Base-by-base conservation (phyloP, 1,140 invertebrate species). In the Pogonognathellus flavescens region DNA sequence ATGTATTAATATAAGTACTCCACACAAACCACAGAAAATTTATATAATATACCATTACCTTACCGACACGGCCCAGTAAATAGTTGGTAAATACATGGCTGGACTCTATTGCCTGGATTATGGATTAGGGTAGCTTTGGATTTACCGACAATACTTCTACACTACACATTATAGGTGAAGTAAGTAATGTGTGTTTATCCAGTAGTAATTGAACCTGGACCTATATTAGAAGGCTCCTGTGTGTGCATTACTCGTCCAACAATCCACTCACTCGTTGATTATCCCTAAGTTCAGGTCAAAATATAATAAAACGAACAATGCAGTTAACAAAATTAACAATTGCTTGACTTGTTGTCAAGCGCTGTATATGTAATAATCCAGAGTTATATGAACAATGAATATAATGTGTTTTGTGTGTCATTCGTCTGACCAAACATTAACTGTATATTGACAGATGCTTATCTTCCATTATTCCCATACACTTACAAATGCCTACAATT, bases 101-200 rank as follows among this genome's bases (percentile, higher is more conserved):
- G 53, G 53, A 57, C 53, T 57, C 11, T 57, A 41, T 41, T 41
- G 31, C 31, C 31, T 41, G 31, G 31, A 41, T 41, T 41, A 41
- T 41, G 31, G 31, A 41, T 41, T 41, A 41, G 31, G 31, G 31
- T 41, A 41, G 31, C 31, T 41, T 41, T 41, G 31, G 2, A 41
- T 41, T 41, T 6, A 41, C 31, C 31, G 31, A 41, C 53, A 14
- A 57, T 57, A 57, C 53, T n/a, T n/a, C 53, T 57, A 57, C 53
- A 57, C 11, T n/a, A 76, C 31, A 49, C 31, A n/a, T n/a, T 76
- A 31, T 57, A 62, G 50, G 84, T 81, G 76, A 18, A 80, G 53
- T 49, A 50, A 31, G 62, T 72, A 85, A 83, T 83, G 22, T 81
- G 57, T 86, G 85, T 86, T 86, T 86, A 86, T 86, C 85, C 83